Conservation (phyloP, 1,140 invertebrate species). For the Bacillus rossius region DNA sequence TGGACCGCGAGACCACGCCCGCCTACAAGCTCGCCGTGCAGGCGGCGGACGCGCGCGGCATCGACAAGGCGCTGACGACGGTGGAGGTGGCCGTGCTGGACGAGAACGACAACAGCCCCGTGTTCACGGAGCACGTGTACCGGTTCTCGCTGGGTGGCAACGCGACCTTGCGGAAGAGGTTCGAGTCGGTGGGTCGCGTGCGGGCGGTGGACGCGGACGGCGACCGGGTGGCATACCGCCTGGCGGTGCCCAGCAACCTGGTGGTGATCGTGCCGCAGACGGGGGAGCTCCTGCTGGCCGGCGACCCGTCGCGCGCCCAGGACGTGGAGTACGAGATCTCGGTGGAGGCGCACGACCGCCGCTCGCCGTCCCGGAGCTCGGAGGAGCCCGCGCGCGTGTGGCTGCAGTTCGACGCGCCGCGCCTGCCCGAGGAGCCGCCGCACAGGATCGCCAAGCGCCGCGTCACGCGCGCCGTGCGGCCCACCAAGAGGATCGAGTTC, state of each 20-base stretch:
- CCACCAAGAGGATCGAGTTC: constrained; percentile 88
- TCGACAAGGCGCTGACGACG: constrained; percentile 65
- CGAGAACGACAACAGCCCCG: constrained; percentile 86
- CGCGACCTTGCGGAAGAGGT: constrained; percentile 59
- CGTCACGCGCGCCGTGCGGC: constrained; percentile 80
- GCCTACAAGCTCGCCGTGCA: constrained; percentile 65
- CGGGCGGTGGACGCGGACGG: constrained; percentile 79
- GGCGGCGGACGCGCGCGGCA: constrained; percentile 64
- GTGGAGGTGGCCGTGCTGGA: constrained; percentile 71
- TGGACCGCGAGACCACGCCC: constrained; percentile 67
- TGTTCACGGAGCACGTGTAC: constrained; percentile 71
- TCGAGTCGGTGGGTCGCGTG: constrained; percentile 74
- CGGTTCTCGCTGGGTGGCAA: constrained; percentile 59
- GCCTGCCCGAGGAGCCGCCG: constrained; percentile 27
- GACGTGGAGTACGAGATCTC: constrained; percentile 58
- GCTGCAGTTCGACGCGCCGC: constrained; percentile 63
- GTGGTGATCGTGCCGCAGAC: constrained; percentile 88
- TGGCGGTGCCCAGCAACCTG: constrained; percentile 68
- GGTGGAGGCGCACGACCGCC: constrained; percentile 76
- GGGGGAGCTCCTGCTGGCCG: constrained; percentile 76
- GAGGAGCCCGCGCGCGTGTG: constrained; percentile 64
- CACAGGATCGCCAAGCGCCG: constrained; percentile 70
- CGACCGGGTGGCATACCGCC: constrained; percentile 76
- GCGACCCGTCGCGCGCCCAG: constrained; percentile 56
- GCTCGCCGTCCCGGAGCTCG: constrained; percentile 61